These are phyloP conservation scores for Loxodonta africana DNA, from an alignment of 2,113 vertebrate species.

Conservation along the genomic window DNA sequence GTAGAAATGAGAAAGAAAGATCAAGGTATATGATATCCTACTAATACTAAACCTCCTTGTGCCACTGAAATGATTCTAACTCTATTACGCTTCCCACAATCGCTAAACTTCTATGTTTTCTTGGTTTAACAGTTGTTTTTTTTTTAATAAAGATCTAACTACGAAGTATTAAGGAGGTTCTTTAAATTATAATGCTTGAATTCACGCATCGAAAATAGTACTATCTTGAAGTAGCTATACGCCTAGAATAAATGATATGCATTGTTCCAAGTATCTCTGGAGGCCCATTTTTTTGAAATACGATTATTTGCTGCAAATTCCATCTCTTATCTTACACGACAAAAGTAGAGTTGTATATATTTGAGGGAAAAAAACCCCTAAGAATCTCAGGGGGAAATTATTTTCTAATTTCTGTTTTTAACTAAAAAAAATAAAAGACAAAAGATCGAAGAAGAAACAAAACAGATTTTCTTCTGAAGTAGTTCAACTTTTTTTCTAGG, in stretches of 20 bases:
- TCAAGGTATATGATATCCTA: neutral
- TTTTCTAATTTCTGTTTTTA: constrained; percentile 13
- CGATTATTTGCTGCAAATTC: constrained; percentile 19
- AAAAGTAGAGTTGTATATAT: neutral
- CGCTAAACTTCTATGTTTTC: neutral
- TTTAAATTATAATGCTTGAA: constrained; percentile 17
- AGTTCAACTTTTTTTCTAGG: constrained; percentile 23
- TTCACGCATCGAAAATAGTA: constrained; percentile 17
- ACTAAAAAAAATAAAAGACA: neutral
- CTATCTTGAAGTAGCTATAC: constrained; percentile 10
- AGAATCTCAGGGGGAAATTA: neutral
- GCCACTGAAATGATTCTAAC: constrained; percentile 33
- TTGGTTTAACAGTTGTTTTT: neutral
- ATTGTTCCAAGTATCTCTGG: neutral
- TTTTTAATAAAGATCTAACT: constrained; percentile 28
- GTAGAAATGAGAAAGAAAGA: constrained; percentile 45
- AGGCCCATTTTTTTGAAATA: constrained; percentile 9
- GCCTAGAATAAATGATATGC: neutral
- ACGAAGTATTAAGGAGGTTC: constrained; percentile 13
- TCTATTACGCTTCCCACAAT: neutral
- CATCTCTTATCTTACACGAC: neutral
- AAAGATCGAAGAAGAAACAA: constrained; percentile 9
- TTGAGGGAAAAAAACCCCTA: neutral
- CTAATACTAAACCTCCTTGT: constrained; percentile 9
- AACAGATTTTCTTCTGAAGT: constrained; percentile 18